A percentile compares a stretch with the other conserved stretches of the same genome.
These are phyloP conservation scores for Candoia aspera DNA, from an alignment of 2,113 vertebrate genomes.

Conservation along the genomic window DNA sequence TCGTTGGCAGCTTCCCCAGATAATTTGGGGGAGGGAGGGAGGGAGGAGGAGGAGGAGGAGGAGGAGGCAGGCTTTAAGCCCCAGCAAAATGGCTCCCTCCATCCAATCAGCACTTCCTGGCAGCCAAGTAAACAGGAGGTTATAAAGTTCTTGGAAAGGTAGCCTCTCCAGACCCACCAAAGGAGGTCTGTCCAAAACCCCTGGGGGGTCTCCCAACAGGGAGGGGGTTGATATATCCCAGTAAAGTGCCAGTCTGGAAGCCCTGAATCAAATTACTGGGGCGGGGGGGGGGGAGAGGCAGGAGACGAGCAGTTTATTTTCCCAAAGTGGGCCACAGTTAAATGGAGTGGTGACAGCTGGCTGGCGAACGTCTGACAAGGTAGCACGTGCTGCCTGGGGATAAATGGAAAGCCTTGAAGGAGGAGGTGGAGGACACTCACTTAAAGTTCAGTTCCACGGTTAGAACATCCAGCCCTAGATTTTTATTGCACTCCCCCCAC, in stretches of 20 bases:
- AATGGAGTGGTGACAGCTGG: neutral
- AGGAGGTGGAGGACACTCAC: too few relatives aligned
- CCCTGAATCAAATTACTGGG: neutral
- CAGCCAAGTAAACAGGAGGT: too few relatives aligned
- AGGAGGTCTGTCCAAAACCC: neutral
- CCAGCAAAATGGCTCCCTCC: neutral
- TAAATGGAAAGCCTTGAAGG: neutral
- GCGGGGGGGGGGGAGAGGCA: neutral
- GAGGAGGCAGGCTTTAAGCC: neutral
- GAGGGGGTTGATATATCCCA: neutral
- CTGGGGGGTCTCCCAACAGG: neutral
- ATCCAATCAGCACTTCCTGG: too few relatives aligned
- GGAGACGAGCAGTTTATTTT: neutral
- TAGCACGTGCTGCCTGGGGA: neutral
- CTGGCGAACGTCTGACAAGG: neutral
- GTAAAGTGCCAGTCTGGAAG: neutral
- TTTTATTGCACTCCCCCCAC: neutral
- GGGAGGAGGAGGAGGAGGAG: neutral
- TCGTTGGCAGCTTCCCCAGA: constrained; percentile 29
- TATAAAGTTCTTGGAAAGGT: neutral
- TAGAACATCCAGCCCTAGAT: neutral
- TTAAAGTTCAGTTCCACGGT: neutral
- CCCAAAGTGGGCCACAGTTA: constrained; percentile 13
- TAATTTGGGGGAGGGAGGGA: neutral
- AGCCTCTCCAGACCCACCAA: too few relatives aligned